Conservation (phyloP, 2,888 invertebrate species). For the Eupithecia dodoneata region DNA sequence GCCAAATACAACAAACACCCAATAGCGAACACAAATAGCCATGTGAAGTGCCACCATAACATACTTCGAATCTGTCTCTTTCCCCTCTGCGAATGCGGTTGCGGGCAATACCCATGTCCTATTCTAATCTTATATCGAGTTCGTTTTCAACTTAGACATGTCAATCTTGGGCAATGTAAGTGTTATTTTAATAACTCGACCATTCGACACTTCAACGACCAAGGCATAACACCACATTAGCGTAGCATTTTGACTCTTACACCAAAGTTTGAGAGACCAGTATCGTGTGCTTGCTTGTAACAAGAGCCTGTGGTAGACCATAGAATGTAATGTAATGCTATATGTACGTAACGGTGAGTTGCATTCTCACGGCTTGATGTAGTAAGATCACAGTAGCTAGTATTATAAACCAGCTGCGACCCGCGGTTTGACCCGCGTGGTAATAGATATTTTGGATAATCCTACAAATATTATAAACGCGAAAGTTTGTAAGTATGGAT, state of each 20-base stretch:
- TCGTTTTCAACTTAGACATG: background rate
- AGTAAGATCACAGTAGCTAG: background rate
- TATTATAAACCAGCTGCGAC: background rate
- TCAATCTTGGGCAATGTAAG: background rate
- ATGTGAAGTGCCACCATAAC: too few relatives aligned
- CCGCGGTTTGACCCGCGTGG: too few relatives aligned
- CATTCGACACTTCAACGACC: background rate
- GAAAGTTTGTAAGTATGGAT: too few relatives aligned
- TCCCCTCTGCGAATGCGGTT: too few relatives aligned
- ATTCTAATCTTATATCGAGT: background rate
- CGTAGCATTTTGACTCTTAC: background rate
- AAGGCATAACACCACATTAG: background rate
- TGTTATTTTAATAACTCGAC: background rate
- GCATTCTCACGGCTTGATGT: conserved; percentile 3
- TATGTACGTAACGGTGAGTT: background rate
- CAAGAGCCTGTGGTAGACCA: background rate
- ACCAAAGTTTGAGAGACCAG: background rate
- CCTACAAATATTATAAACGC: too few relatives aligned
- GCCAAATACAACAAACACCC: too few relatives aligned
- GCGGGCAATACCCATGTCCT: too few relatives aligned
- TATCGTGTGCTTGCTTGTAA: conserved; percentile 4
- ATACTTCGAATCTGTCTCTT: too few relatives aligned
- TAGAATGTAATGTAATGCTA: background rate
- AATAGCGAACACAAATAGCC: too few relatives aligned
- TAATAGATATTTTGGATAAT: too few relatives aligned